Percentiles rank a stretch among this genome's conserved stretches.
Evolutionary conservation across 1,140 invertebrate species (phyloP).

Genomic region (Diploscapter pachys): DNA sequence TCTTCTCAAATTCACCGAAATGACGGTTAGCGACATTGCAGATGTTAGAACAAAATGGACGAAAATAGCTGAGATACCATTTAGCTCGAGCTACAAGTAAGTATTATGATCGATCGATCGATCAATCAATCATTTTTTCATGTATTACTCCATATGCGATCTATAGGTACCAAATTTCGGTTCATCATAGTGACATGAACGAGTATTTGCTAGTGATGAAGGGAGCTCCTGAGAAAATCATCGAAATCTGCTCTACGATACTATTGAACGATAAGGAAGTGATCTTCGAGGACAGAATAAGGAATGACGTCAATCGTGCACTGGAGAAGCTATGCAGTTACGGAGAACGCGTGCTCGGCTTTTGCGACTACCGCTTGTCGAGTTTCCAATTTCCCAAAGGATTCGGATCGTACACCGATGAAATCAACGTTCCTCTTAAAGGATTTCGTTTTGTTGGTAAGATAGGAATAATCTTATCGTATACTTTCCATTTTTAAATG

Average conservation of each 20-base stretch:
- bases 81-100: conserved; percentile 55
- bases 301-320: conserved; percentile 29
- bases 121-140: not conserved
- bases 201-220: conserved; percentile 94
- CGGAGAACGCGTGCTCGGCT: conserved; percentile 59
- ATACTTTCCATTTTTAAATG: too few species aligned
- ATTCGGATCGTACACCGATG: conserved; percentile 66
- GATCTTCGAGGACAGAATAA: conserved; percentile 20
- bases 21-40: conserved; percentile 66
- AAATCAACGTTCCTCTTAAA: conserved; percentile 72
- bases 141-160: too few species aligned
- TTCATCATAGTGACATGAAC: conserved; percentile 81
- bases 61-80: conserved; percentile 59
- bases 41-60: conserved; percentile 42
- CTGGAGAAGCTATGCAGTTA: conserved; percentile 44
- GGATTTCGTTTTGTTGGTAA: conserved; percentile 72
- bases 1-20: conserved; percentile 89
- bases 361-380: conserved; percentile 64
- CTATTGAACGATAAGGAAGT: conserved; percentile 9
- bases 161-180: too few species aligned
- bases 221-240: conserved; percentile 93
- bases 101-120: conserved; percentile 19
- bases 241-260: conserved; percentile 91
- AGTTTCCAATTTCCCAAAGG: conserved; percentile 61
- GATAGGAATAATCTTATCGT: too few species aligned